phyloP scores from a whole-genome alignment of 2,113 vertebrate species.

The Nibea albiflora region DNA sequence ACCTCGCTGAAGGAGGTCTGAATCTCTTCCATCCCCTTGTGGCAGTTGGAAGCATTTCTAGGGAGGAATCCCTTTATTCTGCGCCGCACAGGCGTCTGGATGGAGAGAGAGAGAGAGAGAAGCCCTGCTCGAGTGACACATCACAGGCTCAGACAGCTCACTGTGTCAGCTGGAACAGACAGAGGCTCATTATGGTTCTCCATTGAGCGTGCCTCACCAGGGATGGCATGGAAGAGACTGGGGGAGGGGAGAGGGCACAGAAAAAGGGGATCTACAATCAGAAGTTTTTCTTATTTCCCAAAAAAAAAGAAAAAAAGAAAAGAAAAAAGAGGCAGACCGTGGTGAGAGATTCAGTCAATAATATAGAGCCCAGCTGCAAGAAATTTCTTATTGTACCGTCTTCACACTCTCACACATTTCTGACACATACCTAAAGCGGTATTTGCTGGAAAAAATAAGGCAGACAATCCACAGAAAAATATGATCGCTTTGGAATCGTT shows the following conservation, averaged over 20 bases:
- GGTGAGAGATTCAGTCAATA: constrained; percentile 9
- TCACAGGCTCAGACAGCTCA: constrained; percentile 73
- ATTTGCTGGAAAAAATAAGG: background rate
- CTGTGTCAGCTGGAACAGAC: constrained; percentile 75
- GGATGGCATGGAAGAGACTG: constrained; percentile 42
- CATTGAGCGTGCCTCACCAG: constrained; percentile 64
- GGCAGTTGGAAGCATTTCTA: constrained; percentile 48
- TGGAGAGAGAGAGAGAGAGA: constrained; percentile 26
- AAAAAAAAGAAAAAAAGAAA: background rate
- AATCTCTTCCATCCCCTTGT: constrained; percentile 39
- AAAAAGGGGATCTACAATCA: constrained; percentile 30
- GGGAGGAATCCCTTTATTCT: constrained; percentile 60
- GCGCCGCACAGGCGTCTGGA: constrained; percentile 37
- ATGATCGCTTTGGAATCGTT: no score
- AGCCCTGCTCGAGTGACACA: constrained; percentile 62
- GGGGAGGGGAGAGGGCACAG: constrained; percentile 31
- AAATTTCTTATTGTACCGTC: background rate
- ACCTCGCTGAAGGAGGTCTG: constrained; percentile 44
- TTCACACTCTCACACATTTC: background rate
- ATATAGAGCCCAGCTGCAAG: background rate
- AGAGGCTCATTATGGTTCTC: constrained; percentile 79
- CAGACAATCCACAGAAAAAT: no score
- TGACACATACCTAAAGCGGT: background rate
- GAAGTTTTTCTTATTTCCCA: constrained; percentile 24
- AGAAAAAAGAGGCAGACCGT: constrained; percentile 5